Evolutionary conservation across 1,140 invertebrate species (phyloP).

Genomic region (Apis cerana): DNA sequence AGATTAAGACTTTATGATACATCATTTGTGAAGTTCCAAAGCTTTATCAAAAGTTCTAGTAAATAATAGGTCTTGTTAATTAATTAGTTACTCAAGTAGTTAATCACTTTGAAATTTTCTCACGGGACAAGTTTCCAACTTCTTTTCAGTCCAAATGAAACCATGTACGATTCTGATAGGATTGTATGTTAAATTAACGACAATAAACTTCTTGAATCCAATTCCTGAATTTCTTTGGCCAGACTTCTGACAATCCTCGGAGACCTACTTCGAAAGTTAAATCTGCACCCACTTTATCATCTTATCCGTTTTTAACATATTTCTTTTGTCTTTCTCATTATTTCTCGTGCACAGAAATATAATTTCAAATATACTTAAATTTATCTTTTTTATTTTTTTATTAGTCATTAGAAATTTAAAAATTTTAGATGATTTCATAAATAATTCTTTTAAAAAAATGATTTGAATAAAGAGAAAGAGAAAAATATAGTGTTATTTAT

Average conservation of each 20-base stretch:
- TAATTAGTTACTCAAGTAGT: not conserved
- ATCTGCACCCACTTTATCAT: not conserved
- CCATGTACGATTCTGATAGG: not conserved
- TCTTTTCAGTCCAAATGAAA: not conserved
- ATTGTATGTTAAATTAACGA: constrained; percentile 7
- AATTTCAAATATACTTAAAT: not conserved
- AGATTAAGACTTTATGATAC: too few species aligned
- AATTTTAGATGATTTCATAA: too few species aligned
- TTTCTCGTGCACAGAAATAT: not conserved
- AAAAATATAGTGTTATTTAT: too few species aligned
- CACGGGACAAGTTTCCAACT: not conserved
- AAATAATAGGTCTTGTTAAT: not conserved
- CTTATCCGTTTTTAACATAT: not conserved
- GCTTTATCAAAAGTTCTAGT: not conserved
- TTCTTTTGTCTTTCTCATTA: not conserved
- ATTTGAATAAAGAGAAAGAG: too few species aligned
- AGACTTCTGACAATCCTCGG: not conserved
- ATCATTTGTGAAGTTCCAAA: not conserved
- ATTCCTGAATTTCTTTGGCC: not conserved
- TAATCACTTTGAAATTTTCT: not conserved
- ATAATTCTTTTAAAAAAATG: too few species aligned
- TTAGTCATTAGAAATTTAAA: too few species aligned
- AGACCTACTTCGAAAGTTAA: constrained; percentile 1
- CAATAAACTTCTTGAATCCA: constrained; percentile 12
- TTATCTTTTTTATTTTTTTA: too few species aligned